phyloP scores from a whole-genome alignment of 2,797 vertebrate species.

The Muraenolepis orangiensis region DNA sequence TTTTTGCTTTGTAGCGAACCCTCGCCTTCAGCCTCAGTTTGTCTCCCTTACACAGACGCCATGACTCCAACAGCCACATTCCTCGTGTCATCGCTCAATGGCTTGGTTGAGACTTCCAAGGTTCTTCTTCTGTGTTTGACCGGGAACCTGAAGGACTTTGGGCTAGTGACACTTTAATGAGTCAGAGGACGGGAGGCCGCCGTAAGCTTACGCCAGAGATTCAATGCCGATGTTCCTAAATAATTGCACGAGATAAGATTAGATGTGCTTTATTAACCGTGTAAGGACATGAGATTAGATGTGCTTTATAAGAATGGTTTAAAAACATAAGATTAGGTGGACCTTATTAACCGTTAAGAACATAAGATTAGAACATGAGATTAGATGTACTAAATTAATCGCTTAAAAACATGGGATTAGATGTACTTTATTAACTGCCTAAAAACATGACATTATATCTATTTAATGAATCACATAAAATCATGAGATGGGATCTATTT shows the following conservation, averaged over 20 bases:
- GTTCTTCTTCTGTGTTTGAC: not conserved
- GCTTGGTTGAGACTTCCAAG: not conserved
- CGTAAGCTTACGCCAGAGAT: not conserved
- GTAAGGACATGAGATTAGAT: no score
- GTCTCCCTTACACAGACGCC: slow-evolving; percentile 8
- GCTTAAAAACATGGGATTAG: no score
- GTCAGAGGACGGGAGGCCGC: not conserved
- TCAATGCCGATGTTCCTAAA: not conserved
- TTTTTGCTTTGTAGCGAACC: slow-evolving; percentile 31
- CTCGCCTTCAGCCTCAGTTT: slow-evolving; percentile 23
- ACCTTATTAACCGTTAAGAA: not conserved
- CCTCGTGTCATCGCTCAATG: not conserved
- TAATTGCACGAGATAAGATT: no score
- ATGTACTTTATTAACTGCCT: no score
- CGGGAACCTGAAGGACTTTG: not conserved
- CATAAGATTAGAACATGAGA: not conserved
- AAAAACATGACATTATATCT: no score
- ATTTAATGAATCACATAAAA: no score
- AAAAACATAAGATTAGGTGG: no score
- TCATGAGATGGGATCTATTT: no score
- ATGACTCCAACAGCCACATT: not conserved
- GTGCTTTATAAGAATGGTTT: no score
- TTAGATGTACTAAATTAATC: not conserved
- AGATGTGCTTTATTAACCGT: no score
- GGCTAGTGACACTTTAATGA: slow-evolving; percentile 2